A percentile compares a stretch with the other conserved stretches of the same genome.
Conservation (phyloP, 2,113 vertebrate genomes). For the Cochlearius cochlearius region DNA sequence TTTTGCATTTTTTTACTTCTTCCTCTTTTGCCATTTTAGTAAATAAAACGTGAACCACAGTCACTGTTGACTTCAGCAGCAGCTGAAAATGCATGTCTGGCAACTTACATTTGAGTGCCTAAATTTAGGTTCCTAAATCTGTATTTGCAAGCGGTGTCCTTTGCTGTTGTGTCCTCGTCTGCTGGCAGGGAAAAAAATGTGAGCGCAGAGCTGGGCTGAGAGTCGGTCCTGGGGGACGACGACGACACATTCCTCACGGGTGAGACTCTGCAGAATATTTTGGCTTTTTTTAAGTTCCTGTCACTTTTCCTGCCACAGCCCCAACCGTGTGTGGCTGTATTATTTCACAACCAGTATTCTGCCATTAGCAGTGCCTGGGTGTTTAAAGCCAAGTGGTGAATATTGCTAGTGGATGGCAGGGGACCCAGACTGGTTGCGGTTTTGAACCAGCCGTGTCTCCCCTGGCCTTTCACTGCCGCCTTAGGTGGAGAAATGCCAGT, state of each 20-base stretch:
- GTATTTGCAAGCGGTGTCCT: not conserved
- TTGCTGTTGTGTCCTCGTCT: not conserved
- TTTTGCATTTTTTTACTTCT: not conserved
- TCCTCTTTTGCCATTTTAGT: not conserved
- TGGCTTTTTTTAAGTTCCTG: not conserved
- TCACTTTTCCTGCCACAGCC: not conserved
- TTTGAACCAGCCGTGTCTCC: not conserved
- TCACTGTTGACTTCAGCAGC: not conserved
- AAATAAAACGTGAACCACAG: not conserved
- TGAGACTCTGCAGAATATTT: not conserved
- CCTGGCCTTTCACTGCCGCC: not conserved
- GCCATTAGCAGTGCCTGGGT: not conserved
- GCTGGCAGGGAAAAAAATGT: not conserved
- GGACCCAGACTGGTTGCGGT: not conserved
- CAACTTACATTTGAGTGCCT: not conserved
- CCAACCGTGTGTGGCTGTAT: not conserved
- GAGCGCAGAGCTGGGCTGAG: not conserved
- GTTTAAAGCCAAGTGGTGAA: not conserved
- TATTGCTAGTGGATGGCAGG: too few relatives aligned
- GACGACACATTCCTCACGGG: fast-evolving
- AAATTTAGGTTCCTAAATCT: not conserved
- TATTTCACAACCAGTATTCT: not conserved
- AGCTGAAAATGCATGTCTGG: not conserved
- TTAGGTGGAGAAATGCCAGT: not conserved
- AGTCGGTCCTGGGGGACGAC: not conserved